Conservation (phyloP, 1,140 invertebrate species). For the Triops longicaudatus region DNA sequence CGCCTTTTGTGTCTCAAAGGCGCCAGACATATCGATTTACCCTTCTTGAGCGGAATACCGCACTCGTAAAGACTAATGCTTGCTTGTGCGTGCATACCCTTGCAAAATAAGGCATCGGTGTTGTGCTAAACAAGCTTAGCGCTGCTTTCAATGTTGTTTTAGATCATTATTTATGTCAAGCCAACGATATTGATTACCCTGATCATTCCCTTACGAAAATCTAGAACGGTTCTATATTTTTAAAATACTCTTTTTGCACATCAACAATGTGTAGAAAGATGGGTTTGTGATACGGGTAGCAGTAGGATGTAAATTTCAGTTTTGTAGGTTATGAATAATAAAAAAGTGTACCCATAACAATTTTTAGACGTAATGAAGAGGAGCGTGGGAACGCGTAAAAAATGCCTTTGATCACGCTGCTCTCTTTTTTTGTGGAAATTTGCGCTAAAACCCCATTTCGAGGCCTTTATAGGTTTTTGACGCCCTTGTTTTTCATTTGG, state of each 20-base stretch:
- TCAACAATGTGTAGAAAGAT: background rate
- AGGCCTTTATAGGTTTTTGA: background rate
- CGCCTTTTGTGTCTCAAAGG: background rate
- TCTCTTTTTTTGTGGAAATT: background rate
- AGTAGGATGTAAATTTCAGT: no score
- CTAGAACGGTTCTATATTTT: no score
- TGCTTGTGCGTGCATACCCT: background rate
- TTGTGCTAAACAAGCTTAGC: background rate
- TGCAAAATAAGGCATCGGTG: background rate
- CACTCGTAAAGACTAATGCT: background rate
- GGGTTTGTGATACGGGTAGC: no score
- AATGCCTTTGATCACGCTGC: background rate
- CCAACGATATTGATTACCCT: background rate
- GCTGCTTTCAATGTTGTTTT: background rate
- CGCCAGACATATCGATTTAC: slow-evolving; percentile 14
- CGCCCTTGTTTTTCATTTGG: slow-evolving; percentile 7
- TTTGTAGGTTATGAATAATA: no score
- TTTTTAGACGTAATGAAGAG: background rate
- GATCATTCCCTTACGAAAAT: background rate
- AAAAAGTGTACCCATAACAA: no score
- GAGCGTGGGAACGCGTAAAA: background rate
- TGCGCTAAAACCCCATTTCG: background rate
- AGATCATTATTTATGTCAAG: background rate
- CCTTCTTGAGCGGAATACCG: background rate
- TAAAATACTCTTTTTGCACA: background rate